Conservation (phyloP, 2,113 vertebrate species). For the Pseudolaguvia tuberculata region DNA sequence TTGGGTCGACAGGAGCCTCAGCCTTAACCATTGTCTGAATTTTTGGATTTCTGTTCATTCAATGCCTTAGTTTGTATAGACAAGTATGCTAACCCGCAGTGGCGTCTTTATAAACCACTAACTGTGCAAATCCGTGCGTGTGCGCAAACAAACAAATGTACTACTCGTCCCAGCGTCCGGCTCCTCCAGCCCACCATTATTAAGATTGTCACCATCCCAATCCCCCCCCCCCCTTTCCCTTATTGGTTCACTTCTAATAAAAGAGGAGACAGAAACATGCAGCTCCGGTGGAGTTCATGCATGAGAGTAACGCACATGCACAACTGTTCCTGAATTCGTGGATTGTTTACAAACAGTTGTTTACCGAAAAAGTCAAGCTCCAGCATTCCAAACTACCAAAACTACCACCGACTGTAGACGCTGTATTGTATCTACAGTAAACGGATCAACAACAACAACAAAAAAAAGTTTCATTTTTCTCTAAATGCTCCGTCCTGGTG, state of each 20-base stretch:
- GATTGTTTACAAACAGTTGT: constrained; percentile 47
- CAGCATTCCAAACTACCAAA: constrained; percentile 46
- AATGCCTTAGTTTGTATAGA: constrained; percentile 54
- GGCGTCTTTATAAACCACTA: constrained; percentile 64
- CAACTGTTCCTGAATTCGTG: constrained; percentile 21
- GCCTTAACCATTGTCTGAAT: constrained; percentile 61
- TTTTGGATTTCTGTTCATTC: constrained; percentile 51
- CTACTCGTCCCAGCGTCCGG: constrained; percentile 28
- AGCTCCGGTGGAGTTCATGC: constrained; percentile 39
- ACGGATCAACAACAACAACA: not conserved
- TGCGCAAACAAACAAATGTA: constrained; percentile 23
- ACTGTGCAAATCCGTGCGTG: constrained; percentile 49
- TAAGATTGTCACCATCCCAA: constrained; percentile 36
- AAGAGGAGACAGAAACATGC: constrained; percentile 58
- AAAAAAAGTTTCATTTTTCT: not conserved
- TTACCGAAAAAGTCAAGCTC: constrained; percentile 39
- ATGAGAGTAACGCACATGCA: constrained; percentile 19
- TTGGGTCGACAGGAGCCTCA: constrained; percentile 58
- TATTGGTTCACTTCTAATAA: constrained; percentile 1
- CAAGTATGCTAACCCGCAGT: constrained; percentile 44
- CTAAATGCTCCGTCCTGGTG: not conserved
- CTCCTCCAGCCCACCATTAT: constrained; percentile 22
- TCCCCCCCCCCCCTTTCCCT: constrained; percentile 47
- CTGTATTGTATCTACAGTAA: not conserved
- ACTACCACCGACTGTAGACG: constrained; percentile 31